These are phyloP conservation scores for Lagopus leucura DNA, from an alignment of 2,113 vertebrate genomes.

Conservation along the genomic window DNA sequence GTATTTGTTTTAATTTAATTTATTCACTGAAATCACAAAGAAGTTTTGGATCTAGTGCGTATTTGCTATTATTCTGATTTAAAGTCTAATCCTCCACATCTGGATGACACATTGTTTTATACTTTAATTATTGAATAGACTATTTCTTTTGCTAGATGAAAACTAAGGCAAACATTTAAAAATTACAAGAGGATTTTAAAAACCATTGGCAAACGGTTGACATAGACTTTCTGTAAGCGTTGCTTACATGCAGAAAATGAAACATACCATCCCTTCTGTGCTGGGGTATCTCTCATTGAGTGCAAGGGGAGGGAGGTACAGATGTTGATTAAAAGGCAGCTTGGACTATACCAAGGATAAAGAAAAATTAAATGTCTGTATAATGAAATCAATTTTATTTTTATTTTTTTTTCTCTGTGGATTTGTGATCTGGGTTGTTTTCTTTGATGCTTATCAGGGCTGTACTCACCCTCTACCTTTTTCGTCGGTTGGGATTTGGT, in stretches of 20 bases:
- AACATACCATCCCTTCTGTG: rapidly evolving
- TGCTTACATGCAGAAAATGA: not conserved
- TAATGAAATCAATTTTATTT: not conserved
- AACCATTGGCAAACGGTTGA: not conserved
- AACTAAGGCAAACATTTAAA: not conserved
- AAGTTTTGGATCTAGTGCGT: not conserved
- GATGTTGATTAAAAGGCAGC: not conserved
- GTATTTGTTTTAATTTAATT: not conserved
- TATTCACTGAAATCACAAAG: not conserved
- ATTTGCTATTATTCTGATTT: not conserved
- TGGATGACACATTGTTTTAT: not conserved
- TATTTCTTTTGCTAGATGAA: not conserved
- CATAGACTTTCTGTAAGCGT: not conserved
- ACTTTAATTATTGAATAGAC: not conserved
- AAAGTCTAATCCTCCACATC: not conserved
- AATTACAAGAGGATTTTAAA: not conserved
- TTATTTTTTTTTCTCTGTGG: not conserved
- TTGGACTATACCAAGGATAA: not conserved
- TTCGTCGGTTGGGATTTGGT: not conserved
- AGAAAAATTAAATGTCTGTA: not conserved
- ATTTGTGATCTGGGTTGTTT: not conserved
- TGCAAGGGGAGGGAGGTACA: not conserved
- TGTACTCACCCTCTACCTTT: not conserved
- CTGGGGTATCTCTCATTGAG: not conserved
- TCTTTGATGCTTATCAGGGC: not conserved